Evolutionary conservation across 2,113 vertebrate species (phyloP).

Genomic region (Montifringilla adamsi): DNA sequence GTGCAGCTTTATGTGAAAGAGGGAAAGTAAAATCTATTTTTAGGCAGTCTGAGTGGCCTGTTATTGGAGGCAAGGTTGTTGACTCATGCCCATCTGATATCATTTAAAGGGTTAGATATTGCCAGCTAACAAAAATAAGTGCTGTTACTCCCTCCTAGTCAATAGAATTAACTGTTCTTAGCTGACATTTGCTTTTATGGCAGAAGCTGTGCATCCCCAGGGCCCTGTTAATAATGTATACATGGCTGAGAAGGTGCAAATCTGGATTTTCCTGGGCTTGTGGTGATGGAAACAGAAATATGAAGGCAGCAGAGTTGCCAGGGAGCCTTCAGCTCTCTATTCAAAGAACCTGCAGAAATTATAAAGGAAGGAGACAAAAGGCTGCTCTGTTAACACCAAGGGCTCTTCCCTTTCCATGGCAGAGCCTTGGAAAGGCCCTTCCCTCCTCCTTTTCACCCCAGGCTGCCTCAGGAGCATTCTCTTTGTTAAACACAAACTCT

Average conservation of each 20-base stretch:
- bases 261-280: background rate
- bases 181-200: background rate
- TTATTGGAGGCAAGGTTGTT: background rate
- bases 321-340: background rate
- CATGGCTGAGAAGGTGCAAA: background rate
- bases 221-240: background rate
- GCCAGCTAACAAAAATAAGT: background rate
- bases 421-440: background rate
- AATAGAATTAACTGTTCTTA: background rate
- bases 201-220: background rate
- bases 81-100: slow-evolving; percentile 52
- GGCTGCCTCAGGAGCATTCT: background rate
- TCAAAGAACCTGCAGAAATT: background rate
- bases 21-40: slow-evolving; percentile 16
- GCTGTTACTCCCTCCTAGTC: background rate
- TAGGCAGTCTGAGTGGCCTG: background rate
- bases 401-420: background rate
- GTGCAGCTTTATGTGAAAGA: background rate
- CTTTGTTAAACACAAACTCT: background rate
- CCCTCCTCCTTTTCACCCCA: background rate
- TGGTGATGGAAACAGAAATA: background rate
- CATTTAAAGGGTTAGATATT: slow-evolving; percentile 11
- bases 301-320: background rate
- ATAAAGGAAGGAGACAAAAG: background rate
- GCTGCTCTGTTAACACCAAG: background rate